Base-by-base conservation (phyloP, 2,113 vertebrate genomes). In the Percopsis transmontana region DNA sequence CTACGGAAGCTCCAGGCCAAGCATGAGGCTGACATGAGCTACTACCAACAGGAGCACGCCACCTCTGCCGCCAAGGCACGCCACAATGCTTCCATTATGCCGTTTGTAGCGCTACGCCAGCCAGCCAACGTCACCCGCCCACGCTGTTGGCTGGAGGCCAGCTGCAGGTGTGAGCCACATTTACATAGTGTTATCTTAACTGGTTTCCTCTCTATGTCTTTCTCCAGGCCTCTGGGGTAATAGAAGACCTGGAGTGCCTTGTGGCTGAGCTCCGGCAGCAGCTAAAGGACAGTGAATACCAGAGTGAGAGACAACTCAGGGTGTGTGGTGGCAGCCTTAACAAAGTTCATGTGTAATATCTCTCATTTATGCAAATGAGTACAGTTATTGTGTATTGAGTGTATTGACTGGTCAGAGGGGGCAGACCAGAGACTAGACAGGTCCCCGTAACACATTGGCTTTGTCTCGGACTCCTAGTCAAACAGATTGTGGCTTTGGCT, bases 11-110 rank as follows among this genome's bases (percentile, higher is more conserved):
- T 96, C 39, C 91, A 92, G 70, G 85, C 76, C 79, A 94, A 94
- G 77, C 88, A 90, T 1, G 91, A 95, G 48, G 81, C 86, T 0
- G 94, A 97, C 65, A 40, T 94, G 41, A 92, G 72, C 81, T 86
- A 93, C 77, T 80, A 95, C 51, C 93, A 94, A 58, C 91, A 95
- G 82, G 95, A 98, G 27, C 92, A 95, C 10, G 85, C 88, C 7
- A 77, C 95, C 23, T 93, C 95, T 59, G 83, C 92, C 59, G 88
- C 93, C 55, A 95, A 99, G 95, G 97, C 97, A 65, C 51, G 21
- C 20, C 19, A 21, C 19, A 61, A 27, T 54, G 15, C 5, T 33
- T 33, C 4, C 20, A 45, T 14, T 13, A 10, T 45, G 12, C 11
- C 14, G 0, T 45, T 41, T 12, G 12, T 45, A 45, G 11, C 12